Evolutionary conservation across 1,140 invertebrate species (phyloP).

Genomic region (Drosophila repleta): DNA sequence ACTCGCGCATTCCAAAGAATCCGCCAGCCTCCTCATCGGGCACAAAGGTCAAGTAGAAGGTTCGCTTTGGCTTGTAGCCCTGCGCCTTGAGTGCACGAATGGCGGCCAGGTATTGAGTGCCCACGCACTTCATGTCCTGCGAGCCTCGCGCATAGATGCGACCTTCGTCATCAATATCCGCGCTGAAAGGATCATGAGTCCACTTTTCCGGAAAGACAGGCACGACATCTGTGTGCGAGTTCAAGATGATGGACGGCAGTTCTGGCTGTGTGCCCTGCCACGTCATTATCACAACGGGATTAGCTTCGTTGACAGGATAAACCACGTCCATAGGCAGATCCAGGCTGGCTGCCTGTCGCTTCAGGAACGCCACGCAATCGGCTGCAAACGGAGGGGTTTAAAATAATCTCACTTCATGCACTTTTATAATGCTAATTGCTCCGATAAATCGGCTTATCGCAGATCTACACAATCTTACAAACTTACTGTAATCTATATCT

Average conservation of each 20-base stretch:
- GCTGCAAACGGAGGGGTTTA: slow-evolving; percentile 85
- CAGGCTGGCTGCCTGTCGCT: slow-evolving; percentile 87
- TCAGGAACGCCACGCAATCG: slow-evolving; percentile 87
- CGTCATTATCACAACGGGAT: slow-evolving; percentile 90
- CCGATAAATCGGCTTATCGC: slow-evolving; percentile 1
- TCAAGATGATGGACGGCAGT: slow-evolving; percentile 89
- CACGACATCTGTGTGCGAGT: slow-evolving; percentile 95
- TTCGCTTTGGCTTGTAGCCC: slow-evolving; percentile 86
- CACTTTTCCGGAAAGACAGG: slow-evolving; percentile 89
- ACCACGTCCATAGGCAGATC: slow-evolving; percentile 86
- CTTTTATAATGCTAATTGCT: slow-evolving; percentile 2
- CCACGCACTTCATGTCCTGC: slow-evolving; percentile 86
- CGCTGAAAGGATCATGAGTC: slow-evolving; percentile 89
- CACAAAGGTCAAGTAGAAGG: slow-evolving; percentile 91
- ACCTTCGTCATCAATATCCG: slow-evolving; percentile 89
- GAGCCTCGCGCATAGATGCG: slow-evolving; percentile 92
- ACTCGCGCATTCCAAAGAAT: slow-evolving; percentile 91
- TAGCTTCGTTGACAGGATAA: slow-evolving; percentile 83
- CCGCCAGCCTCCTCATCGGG: slow-evolving; percentile 97
- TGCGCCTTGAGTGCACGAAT: slow-evolving; percentile 87
- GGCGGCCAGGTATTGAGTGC: slow-evolving; percentile 87
- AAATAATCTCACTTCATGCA: not conserved
- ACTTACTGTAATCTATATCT: slow-evolving; percentile 88
- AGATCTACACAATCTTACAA: not conserved
- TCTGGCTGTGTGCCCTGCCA: slow-evolving; percentile 88